phyloP scores from a whole-genome alignment of 2,888 invertebrate genomes.

The Loripinus fragilis region DNA sequence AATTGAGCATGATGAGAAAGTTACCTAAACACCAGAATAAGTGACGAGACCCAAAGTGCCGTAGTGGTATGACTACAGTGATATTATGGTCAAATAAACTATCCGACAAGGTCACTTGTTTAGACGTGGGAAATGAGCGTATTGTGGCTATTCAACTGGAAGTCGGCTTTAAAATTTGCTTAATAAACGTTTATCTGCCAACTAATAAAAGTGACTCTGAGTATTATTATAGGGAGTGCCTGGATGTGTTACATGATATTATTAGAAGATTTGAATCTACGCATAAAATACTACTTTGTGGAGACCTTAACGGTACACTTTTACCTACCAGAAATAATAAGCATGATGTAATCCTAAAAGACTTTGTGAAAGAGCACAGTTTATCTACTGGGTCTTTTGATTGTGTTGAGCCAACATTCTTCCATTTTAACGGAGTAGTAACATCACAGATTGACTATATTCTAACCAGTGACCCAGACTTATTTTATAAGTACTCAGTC shows the following conservation, averaged over 20 bases:
- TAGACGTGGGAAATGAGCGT: not conserved
- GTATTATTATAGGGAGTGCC: not conserved
- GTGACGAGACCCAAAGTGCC: too few species aligned
- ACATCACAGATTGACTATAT: constrained; percentile 6
- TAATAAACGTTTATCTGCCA: not conserved
- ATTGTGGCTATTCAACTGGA: not conserved
- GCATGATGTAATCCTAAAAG: not conserved
- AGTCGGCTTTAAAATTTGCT: not conserved
- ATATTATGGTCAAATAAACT: not conserved
- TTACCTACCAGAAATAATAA: not conserved
- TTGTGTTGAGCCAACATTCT: not conserved
- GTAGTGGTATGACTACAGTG: too few species aligned
- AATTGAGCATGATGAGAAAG: too few species aligned
- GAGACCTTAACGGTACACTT: not conserved
- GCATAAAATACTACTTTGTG: not conserved
- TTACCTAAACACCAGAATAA: too few species aligned
- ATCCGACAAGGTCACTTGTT: not conserved
- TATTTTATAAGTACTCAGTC: not conserved
- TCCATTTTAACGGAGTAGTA: constrained; percentile 6
- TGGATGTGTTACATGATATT: not conserved
- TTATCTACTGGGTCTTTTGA: not conserved
- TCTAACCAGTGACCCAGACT: not conserved
- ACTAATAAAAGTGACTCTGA: not conserved
- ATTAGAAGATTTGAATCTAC: not conserved
- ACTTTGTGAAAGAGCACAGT: not conserved